Percentiles rank a stretch among this genome's conserved stretches.
Evolutionary conservation across 2,113 vertebrate genomes (phyloP).

Genomic region (Archocentrus centrarchus): DNA sequence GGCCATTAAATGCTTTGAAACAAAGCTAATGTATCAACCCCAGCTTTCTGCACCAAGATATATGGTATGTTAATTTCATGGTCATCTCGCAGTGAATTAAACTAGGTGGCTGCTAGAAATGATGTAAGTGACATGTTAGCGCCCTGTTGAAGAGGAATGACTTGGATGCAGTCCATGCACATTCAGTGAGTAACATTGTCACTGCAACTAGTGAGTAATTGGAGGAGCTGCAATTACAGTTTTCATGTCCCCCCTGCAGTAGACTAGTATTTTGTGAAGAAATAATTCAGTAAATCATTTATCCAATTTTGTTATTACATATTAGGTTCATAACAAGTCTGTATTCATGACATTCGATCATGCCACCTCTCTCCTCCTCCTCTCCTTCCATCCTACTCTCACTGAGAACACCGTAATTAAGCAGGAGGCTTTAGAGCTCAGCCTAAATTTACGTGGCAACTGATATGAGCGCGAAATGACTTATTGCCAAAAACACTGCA

Average conservation of each 20-base stretch:
- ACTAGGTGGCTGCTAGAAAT: constrained; percentile 15
- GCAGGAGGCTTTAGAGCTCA: constrained; percentile 66
- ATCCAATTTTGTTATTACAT: constrained; percentile 48
- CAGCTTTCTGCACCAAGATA: constrained; percentile 30
- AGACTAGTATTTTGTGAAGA: constrained; percentile 12
- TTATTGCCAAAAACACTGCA: constrained; percentile 67
- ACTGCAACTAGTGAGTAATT: background rate
- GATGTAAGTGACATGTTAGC: constrained; percentile 48
- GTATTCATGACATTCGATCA: constrained; percentile 59
- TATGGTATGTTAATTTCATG: constrained; percentile 53
- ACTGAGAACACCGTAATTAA: constrained; percentile 67
- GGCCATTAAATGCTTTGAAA: constrained; percentile 59
- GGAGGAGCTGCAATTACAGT: background rate
- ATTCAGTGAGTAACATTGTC: background rate
- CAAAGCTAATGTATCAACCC: constrained; percentile 58
- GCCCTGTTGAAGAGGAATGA: constrained; percentile 14
- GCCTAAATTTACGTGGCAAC: constrained; percentile 68
- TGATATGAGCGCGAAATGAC: constrained; percentile 71
- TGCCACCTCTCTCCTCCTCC: constrained; percentile 24
- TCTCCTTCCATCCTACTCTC: constrained; percentile 25
- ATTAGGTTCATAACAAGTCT: constrained; percentile 48
- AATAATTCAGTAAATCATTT: constrained; percentile 44
- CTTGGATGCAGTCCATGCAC: background rate
- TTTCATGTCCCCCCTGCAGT: constrained; percentile 19
- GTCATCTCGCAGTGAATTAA: constrained; percentile 29